Conservation (phyloP, 2,113 vertebrate species). For the Gallinago undulata region DNA sequence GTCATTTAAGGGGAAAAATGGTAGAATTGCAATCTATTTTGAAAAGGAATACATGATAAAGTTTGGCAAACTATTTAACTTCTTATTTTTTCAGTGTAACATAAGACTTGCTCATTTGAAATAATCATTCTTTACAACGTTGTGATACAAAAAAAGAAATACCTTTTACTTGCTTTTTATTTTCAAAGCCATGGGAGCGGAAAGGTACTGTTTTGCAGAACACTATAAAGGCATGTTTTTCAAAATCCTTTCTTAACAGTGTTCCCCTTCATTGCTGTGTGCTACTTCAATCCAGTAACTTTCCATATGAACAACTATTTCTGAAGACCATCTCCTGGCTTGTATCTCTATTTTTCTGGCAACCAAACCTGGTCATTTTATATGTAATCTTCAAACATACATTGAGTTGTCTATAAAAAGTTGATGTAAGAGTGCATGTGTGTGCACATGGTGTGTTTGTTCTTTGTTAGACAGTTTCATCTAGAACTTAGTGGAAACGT, state of each 20-base stretch:
- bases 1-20: not conserved
- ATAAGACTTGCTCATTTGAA: not conserved
- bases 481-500: not conserved
- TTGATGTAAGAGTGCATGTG: not conserved
- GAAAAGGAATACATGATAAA: not conserved
- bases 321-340: not conserved
- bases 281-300: not conserved
- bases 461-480: not conserved
- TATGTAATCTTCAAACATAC: not conserved
- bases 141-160: not conserved
- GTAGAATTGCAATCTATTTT: not conserved
- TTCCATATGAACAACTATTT: not conserved
- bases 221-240: not conserved
- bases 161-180: not conserved
- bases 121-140: not conserved
- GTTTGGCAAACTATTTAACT: not conserved
- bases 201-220: not conserved
- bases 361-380: not conserved
- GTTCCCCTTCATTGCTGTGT: not conserved
- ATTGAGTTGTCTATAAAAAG: not conserved
- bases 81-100: not conserved
- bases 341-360: not conserved
- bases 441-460: not conserved
- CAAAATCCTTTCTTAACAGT: not conserved
- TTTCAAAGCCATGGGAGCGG: not conserved